A percentile compares a stretch with the other conserved stretches of the same genome.
These are phyloP conservation scores for Podarcis lilfordi DNA, from an alignment of 2,797 vertebrate species.

Conservation along the genomic window DNA sequence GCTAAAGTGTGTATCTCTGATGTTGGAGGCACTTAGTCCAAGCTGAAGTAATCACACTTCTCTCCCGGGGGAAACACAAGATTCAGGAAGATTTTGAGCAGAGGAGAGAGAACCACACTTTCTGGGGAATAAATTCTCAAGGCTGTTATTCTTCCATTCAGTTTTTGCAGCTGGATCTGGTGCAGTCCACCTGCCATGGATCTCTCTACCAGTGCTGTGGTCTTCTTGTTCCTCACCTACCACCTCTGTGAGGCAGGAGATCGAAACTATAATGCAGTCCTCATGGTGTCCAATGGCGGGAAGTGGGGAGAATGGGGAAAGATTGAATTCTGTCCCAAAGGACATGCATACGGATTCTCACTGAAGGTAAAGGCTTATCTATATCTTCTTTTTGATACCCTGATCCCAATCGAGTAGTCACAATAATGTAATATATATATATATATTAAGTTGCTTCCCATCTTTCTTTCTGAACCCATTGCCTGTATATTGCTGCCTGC, in stretches of 20 bases:
- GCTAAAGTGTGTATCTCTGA: too few species aligned
- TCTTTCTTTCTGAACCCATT: too few species aligned
- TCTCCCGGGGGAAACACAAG: background rate
- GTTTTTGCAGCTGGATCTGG: background rate
- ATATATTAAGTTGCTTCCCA: too few species aligned
- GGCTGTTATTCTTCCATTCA: background rate
- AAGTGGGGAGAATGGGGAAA: background rate
- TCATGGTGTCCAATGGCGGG: background rate
- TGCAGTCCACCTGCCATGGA: accelerated
- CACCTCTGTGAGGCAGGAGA: accelerated
- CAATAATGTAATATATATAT: too few species aligned
- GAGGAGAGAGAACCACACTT: background rate
- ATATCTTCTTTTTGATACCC: accelerated
- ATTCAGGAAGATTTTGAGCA: background rate
- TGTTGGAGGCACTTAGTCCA: too few species aligned
- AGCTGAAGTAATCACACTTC: background rate
- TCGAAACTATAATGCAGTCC: background rate
- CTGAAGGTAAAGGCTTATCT: constrained; percentile 39
- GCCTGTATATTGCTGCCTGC: too few species aligned
- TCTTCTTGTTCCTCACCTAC: constrained; percentile 37
- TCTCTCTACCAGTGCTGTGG: accelerated
- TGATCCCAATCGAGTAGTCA: background rate
- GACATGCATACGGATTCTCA: constrained; percentile 9
- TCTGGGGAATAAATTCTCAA: background rate
- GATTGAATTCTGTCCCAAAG: background rate